Evolutionary conservation across 2,797 vertebrate genomes (phyloP).

Genomic region (Sorex maritimensis): DNA sequence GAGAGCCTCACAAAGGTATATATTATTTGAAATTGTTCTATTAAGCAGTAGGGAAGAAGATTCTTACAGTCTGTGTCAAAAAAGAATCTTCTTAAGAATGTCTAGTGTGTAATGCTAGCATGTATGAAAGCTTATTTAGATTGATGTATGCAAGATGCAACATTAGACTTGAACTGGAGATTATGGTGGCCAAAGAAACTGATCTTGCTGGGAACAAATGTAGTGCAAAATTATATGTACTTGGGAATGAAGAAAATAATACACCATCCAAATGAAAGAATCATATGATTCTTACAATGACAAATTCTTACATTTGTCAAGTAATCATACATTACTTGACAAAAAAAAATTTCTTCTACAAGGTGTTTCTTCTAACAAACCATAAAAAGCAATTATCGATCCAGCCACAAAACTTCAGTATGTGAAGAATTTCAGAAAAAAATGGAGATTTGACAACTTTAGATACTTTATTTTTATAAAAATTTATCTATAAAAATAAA

Average conservation of each 20-base stretch:
- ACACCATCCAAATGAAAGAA: conserved; percentile 78
- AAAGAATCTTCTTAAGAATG: conserved; percentile 76
- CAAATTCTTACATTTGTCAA: no score
- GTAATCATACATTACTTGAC: conserved; percentile 71
- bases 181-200: conserved; percentile 78
- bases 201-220: conserved; percentile 77
- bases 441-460: conserved; percentile 78
- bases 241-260: conserved; percentile 85
- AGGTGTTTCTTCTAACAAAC: conserved; percentile 77
- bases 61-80: conserved; percentile 83
- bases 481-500: conserved; percentile 84
- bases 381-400: conserved; percentile 80
- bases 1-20: conserved; percentile 85
- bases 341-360: conserved; percentile 77
- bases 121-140: conserved; percentile 79
- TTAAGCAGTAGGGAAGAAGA: conserved; percentile 77
- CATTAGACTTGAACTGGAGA: conserved; percentile 62
- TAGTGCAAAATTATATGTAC: conserved; percentile 83
- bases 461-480: conserved; percentile 85
- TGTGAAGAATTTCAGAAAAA: conserved; percentile 78
- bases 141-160: conserved; percentile 84
- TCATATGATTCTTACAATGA: no score
- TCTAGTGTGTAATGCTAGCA: conserved; percentile 64
- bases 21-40: conserved; percentile 83
- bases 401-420: conserved; percentile 76